Base-by-base conservation (phyloP, 2,113 vertebrate genomes). In the Opisthocomus hoazin region DNA sequence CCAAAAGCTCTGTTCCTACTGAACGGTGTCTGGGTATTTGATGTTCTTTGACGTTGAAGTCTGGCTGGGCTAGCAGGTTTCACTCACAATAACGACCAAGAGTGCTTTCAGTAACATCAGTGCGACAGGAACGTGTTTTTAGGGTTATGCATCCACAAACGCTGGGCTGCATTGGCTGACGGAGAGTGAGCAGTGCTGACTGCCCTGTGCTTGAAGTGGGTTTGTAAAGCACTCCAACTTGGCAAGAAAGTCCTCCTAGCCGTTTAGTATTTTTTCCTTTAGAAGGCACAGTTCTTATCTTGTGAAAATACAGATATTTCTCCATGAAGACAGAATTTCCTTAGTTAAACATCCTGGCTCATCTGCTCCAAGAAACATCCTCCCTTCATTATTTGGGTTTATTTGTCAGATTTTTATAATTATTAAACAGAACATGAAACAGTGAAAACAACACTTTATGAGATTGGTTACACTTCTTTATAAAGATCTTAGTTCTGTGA, bases 221-320 rank as follows among this genome's bases (percentile, higher is more conserved):
- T 60, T 45, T 77, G 18, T 63, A 32, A 34, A 85, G 11, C 0
- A 1, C 69, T 90, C 58, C 65, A 65, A 24, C n/a, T 89, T 96
- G 94, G 86, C 90, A 95, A 78, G 66, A 85, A 76, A 71, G 32
- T 57, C 29, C 56, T 82, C 57, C 92, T 94, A 83, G 90, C 69
- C 5, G 7, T 71, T 50, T 5, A 36, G 45, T 29, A 21, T 29
- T 89, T 95, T 96, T 94, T 54, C 80, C 90, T 92, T 88, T 89
- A 93, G 70, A 93, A 96, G 68, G 39, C 68, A 76, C 21, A 27
- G 36, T 82, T 53, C 84, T 97, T 97, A 90, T 96, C 96, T 97
- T 95, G 58, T 84, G 77, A 94, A 96, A 97, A 97, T 93, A 91
- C 0, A 94, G 89, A 56, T 73, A 81, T 91, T 76, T 96, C 93